These are phyloP conservation scores for Phrynosoma platyrhinos DNA, from an alignment of 2,113 vertebrate species.

Conservation along the genomic window DNA sequence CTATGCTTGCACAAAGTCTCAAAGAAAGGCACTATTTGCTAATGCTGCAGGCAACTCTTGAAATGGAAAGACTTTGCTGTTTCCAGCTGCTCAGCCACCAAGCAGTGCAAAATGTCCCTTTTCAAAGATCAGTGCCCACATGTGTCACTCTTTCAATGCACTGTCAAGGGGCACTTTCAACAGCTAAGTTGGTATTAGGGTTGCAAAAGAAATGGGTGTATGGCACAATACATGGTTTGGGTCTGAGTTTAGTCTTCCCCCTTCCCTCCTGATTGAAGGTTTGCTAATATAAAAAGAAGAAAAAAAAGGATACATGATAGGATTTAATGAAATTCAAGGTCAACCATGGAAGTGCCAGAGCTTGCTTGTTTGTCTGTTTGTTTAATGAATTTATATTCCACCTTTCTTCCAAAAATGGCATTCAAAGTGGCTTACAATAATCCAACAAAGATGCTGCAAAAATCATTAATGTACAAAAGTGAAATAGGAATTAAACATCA, in stretches of 20 bases:
- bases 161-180: neutral
- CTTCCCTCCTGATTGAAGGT: neutral
- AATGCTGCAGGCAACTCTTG: neutral
- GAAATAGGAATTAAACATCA: too few species aligned
- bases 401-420: too few species aligned
- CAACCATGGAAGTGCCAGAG: neutral
- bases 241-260: too few species aligned
- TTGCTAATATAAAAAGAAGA: neutral
- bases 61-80: neutral
- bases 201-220: neutral
- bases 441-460: too few species aligned
- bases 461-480: too few species aligned
- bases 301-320: neutral
- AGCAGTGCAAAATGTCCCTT: neutral
- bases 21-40: neutral
- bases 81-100: conserved; percentile 9
- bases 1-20: neutral
- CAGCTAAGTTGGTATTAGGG: neutral
- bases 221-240: neutral
- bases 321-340: neutral
- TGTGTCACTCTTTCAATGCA: conserved; percentile 7
- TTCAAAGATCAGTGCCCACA: conserved; percentile 8
- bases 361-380: neutral
- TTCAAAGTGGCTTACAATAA: too few species aligned
- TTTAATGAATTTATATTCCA: too few species aligned